phyloP scores from a whole-genome alignment of 2,797 vertebrate genomes.

The Oreochromis mossambicus region DNA sequence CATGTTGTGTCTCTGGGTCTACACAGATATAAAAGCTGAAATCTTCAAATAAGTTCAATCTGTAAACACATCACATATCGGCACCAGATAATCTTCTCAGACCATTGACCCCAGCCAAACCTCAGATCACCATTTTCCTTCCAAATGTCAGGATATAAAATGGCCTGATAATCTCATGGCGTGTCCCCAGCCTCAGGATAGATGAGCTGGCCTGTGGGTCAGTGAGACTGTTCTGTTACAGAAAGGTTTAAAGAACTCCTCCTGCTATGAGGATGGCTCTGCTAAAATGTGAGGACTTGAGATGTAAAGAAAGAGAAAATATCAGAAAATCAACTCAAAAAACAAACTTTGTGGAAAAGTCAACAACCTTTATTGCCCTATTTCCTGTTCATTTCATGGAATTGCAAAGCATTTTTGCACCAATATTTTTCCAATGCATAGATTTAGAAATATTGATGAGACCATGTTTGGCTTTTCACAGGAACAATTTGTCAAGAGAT shows the following conservation, averaged over 20 bases:
- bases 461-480: not conserved
- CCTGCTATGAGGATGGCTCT: not conserved
- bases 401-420: not conserved
- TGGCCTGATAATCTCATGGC: constrained; percentile 24
- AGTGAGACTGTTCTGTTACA: constrained; percentile 5
- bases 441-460: not conserved
- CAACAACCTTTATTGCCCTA: not conserved
- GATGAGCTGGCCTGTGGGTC: constrained; percentile 30
- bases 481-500: not conserved
- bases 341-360: not conserved
- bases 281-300: not conserved
- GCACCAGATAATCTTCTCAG: constrained; percentile 34
- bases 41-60: not conserved
- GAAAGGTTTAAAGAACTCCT: not conserved
- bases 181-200: constrained; percentile 3
- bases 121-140: constrained; percentile 34
- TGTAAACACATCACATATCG: constrained; percentile 10
- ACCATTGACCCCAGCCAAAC: not conserved
- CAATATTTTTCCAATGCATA: not conserved
- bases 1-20: not conserved
- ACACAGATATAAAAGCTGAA: not conserved
- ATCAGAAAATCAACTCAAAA: not conserved
- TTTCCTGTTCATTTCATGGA: not conserved
- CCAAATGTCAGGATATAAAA: constrained; percentile 32
- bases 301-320: not conserved